Evolutionary conservation across 2,113 vertebrate species (phyloP).

Genomic region (Rhinoptilus africanus): DNA sequence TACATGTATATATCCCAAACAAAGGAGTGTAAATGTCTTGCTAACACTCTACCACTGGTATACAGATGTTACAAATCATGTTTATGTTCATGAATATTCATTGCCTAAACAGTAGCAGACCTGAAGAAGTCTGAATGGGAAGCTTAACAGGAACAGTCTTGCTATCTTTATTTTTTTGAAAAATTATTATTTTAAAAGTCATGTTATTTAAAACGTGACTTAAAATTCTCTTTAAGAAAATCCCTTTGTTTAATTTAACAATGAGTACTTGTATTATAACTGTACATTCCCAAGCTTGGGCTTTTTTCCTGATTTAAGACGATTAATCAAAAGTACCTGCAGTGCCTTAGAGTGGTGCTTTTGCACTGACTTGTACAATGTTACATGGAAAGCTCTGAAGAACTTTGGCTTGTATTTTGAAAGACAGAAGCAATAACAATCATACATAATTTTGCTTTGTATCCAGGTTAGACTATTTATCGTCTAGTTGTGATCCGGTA

Average conservation of each 20-base stretch:
- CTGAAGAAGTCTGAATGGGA: neutral
- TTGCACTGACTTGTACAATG: neutral
- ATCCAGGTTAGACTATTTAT: neutral
- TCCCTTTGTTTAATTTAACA: neutral
- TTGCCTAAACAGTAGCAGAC: slow-evolving; percentile 53
- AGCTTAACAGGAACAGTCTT: neutral
- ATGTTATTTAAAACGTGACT: neutral
- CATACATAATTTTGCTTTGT: neutral
- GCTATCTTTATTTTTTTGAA: neutral
- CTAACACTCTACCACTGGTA: neutral
- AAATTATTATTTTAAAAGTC: neutral
- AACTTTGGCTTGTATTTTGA: neutral
- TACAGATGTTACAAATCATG: slow-evolving; percentile 43
- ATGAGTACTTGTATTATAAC: neutral
- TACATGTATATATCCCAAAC: neutral
- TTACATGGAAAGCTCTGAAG: neutral
- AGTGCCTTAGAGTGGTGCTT: neutral
- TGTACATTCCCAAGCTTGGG: neutral
- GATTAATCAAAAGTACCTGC: neutral
- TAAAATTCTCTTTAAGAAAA: neutral
- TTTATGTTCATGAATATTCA: slow-evolving; percentile 58
- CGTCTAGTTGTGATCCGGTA: neutral
- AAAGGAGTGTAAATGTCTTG: slow-evolving; percentile 32
- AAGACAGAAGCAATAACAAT: neutral
- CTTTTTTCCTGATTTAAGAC: neutral